phyloP scores from a whole-genome alignment of 2,888 invertebrate species.

The Dermolepida albohirtum region DNA sequence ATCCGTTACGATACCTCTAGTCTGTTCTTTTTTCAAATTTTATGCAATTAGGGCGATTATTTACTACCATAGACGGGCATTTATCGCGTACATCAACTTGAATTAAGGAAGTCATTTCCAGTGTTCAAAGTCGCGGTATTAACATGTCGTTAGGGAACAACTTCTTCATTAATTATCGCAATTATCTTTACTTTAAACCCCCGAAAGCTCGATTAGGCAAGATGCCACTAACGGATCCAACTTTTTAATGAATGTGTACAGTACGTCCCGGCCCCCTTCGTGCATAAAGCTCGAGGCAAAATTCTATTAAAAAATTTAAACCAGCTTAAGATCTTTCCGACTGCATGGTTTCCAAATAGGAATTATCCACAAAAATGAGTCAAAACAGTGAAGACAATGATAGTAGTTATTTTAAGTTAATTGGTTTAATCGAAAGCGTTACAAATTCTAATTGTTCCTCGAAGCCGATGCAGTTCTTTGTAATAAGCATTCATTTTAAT shows the following conservation, averaged over 20 bases:
- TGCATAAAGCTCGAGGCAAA: background rate
- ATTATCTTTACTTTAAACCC: conserved; percentile 51
- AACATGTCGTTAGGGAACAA: conserved; percentile 51
- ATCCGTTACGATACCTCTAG: background rate
- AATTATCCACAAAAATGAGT: too few species aligned
- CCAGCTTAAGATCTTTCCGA: conserved; percentile 30
- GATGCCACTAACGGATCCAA: conserved; percentile 47
- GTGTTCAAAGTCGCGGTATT: conserved; percentile 44
- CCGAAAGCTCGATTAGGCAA: conserved; percentile 49
- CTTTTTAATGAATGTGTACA: conserved; percentile 47
- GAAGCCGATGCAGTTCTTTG: too few species aligned
- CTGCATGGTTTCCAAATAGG: too few species aligned
- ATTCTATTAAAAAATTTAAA: conserved; percentile 20
- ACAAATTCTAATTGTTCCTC: too few species aligned
- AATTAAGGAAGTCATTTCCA: conserved; percentile 34
- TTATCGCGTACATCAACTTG: conserved; percentile 32
- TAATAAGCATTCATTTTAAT: too few species aligned
- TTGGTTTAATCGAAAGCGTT: too few species aligned
- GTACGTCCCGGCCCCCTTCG: conserved; percentile 8
- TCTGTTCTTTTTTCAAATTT: background rate
- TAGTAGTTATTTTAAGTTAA: too few species aligned
- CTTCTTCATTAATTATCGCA: conserved; percentile 53
- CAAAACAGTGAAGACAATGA: too few species aligned
- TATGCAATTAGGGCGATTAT: conserved; percentile 31
- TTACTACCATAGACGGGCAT: conserved; percentile 21